Percentiles rank a stretch among this genome's conserved stretches.
Conservation (phyloP, 2,113 vertebrate species). For the Coracopsis vasa region DNA sequence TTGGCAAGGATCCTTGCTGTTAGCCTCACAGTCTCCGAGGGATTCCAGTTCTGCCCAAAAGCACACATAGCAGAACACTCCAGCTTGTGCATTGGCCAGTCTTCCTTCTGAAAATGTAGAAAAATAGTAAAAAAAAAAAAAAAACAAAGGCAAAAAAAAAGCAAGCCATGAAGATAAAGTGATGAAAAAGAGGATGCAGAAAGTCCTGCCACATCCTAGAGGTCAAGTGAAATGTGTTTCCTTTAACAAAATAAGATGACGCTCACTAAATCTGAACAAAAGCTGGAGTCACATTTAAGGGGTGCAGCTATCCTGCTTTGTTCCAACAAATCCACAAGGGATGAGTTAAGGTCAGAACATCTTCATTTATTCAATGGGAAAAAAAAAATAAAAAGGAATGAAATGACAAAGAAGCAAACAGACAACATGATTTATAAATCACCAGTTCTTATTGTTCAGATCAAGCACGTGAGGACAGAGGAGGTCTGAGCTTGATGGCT, state of each 20-base stretch:
- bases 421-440: slow-evolving; percentile 38
- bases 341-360: slow-evolving; percentile 40
- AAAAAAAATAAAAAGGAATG: background rate
- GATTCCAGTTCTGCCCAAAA: slow-evolving; percentile 90
- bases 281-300: slow-evolving; percentile 29
- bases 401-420: slow-evolving; percentile 31
- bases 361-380: background rate
- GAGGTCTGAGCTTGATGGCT: slow-evolving; percentile 31
- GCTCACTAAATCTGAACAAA: slow-evolving; percentile 44
- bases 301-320: slow-evolving; percentile 3
- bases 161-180: background rate
- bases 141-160: background rate
- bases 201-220: slow-evolving; percentile 20
- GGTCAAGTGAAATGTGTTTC: slow-evolving; percentile 72
- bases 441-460: slow-evolving; percentile 48
- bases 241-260: slow-evolving; percentile 56
- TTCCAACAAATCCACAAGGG: background rate
- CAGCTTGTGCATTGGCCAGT: slow-evolving; percentile 96
- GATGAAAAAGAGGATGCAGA: slow-evolving; percentile 27
- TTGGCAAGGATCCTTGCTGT: slow-evolving; percentile 90
- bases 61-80: slow-evolving; percentile 90
- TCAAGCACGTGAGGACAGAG: background rate
- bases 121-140: background rate
- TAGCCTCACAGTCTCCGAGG: slow-evolving; percentile 89
- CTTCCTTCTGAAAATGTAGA: slow-evolving; percentile 80